These are phyloP conservation scores for Limosa lapponica DNA, from an alignment of 2,797 vertebrate species.

Conservation along the genomic window DNA sequence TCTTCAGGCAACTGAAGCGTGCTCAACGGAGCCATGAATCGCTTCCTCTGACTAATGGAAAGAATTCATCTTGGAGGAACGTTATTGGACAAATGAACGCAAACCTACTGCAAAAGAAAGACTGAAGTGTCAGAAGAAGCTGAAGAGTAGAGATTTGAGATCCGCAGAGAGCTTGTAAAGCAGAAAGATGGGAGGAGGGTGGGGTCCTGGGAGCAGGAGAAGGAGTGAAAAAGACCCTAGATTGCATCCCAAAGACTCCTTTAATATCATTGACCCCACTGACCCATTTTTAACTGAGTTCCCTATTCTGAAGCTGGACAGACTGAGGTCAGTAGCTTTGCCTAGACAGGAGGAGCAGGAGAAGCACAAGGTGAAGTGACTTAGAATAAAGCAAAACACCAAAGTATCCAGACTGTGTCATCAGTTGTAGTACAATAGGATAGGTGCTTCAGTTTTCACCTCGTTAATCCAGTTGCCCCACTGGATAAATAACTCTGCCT, in stretches of 20 bases:
- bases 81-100: background rate
- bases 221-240: background rate
- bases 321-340: background rate
- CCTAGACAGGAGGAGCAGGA: background rate
- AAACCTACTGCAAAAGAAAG: background rate
- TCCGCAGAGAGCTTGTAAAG: background rate
- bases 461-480: slow-evolving; percentile 17
- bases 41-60: background rate
- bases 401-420: background rate
- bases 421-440: background rate
- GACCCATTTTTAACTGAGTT: background rate
- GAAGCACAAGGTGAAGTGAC: background rate
- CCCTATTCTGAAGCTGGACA: background rate
- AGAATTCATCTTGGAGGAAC: background rate
- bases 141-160: background rate
- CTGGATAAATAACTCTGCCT: slow-evolving; percentile 28
- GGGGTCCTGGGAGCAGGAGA: background rate
- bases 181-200: background rate
- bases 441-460: slow-evolving; percentile 15
- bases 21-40: background rate
- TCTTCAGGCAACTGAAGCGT: background rate
- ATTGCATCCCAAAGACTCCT: background rate
- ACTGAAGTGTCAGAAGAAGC: background rate
- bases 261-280: background rate
- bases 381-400: background rate